Evolutionary conservation across 2,888 invertebrate species (phyloP).

Genomic region (Conistra vaccinii): DNA sequence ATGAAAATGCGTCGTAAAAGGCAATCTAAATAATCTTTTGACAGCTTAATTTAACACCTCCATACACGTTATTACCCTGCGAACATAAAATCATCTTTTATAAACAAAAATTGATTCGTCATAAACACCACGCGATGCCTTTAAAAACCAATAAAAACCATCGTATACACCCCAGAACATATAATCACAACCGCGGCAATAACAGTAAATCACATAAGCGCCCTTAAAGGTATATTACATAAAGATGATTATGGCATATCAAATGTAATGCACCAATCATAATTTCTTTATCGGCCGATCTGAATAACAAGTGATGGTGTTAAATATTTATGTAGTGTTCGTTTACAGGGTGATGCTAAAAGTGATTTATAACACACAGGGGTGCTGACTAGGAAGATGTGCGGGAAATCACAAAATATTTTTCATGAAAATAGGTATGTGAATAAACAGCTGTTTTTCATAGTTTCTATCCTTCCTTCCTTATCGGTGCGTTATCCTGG

Average conservation of each 20-base stretch:
- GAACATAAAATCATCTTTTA: slow-evolving; percentile 38
- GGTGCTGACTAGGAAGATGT: slow-evolving; percentile 37
- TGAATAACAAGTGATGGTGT: slow-evolving; percentile 76
- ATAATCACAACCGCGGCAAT: slow-evolving; percentile 71
- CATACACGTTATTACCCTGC: slow-evolving; percentile 22
- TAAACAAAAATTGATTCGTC: slow-evolving; percentile 63
- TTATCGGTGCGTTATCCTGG: too few species aligned
- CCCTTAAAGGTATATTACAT: slow-evolving; percentile 71
- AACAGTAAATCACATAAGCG: slow-evolving; percentile 73
- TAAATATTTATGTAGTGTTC: slow-evolving; percentile 78
- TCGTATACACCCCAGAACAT: slow-evolving; percentile 69
- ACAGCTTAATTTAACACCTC: slow-evolving; percentile 45
- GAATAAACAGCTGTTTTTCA: slow-evolving; percentile 6
- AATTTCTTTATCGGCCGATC: slow-evolving; percentile 81
- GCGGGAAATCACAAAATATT: slow-evolving; percentile 19
- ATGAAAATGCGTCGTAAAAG: slow-evolving; percentile 23
- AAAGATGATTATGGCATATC: slow-evolving; percentile 76
- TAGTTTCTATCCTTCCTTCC: not conserved
- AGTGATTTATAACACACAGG: slow-evolving; percentile 62
- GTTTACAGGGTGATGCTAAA: slow-evolving; percentile 43
- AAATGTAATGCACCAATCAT: slow-evolving; percentile 78
- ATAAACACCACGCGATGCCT: slow-evolving; percentile 64
- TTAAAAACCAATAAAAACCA: slow-evolving; percentile 78
- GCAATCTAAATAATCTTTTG: slow-evolving; percentile 40
- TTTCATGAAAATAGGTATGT: not conserved